Conservation (phyloP, 2,113 vertebrate genomes). For the Cyprinodon brontotheroides region DNA sequence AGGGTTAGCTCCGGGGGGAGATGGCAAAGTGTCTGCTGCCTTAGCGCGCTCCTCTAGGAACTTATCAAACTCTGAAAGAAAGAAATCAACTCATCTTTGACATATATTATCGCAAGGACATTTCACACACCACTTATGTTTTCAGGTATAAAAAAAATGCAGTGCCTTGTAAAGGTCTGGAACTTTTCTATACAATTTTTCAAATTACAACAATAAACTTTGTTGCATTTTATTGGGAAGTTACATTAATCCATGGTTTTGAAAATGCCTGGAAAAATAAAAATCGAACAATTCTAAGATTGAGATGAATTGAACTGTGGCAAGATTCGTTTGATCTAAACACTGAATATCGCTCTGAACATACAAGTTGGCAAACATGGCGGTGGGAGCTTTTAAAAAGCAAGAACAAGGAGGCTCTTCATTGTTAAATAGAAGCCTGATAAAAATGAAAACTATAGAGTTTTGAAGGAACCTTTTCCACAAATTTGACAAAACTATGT, state of each 20-base stretch:
- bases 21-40: conserved; percentile 85
- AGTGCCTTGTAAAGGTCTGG: background rate
- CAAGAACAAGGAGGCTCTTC: too few relatives aligned
- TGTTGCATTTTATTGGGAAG: background rate
- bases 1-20: conserved; percentile 80
- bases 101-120: background rate
- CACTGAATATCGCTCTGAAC: too few relatives aligned
- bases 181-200: background rate
- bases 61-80: conserved; percentile 91
- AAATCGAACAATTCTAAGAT: too few relatives aligned
- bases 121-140: background rate
- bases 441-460: too few relatives aligned
- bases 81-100: conserved; percentile 13
- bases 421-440: too few relatives aligned
- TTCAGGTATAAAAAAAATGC: background rate
- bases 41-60: conserved; percentile 96
- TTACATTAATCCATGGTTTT: background rate
- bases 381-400: too few relatives aligned
- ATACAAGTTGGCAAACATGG: too few relatives aligned
- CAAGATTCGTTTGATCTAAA: too few relatives aligned
- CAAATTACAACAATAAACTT: background rate
- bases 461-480: too few relatives aligned
- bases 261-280: background rate
- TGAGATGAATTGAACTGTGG: too few relatives aligned
- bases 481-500: too few relatives aligned